These are phyloP conservation scores for Argyresthia albistria DNA, from an alignment of 2,888 invertebrate genomes.

Conservation along the genomic window DNA sequence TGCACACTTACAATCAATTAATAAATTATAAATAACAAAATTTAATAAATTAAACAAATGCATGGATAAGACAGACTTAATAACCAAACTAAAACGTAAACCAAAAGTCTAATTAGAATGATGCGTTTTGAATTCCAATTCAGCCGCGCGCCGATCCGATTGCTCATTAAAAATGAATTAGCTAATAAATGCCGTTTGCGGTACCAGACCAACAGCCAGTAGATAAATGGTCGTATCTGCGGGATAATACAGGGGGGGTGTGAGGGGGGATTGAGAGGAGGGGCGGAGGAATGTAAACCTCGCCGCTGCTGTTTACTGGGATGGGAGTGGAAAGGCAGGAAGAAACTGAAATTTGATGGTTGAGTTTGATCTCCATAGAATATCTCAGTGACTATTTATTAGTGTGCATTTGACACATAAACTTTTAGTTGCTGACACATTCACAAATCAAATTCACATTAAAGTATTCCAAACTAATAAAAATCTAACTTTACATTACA, in stretches of 20 bases:
- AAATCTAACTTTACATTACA: no score
- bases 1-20: no score
- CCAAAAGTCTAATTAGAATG: neutral
- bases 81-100: no score
- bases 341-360: conserved; percentile 15
- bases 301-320: neutral
- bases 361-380: neutral
- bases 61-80: no score
- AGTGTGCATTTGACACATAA: no score
- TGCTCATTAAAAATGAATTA: conserved; percentile 21
- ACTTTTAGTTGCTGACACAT: no score
- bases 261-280: conserved; percentile 11
- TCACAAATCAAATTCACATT: no score
- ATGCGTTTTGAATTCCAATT: neutral
- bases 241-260: conserved; percentile 29
- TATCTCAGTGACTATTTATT: no score
- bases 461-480: no score
- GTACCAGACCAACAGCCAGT: conserved; percentile 21
- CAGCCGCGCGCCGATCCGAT: neutral
- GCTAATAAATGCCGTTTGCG: conserved; percentile 22
- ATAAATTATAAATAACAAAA: no score
- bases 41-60: no score
- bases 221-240: conserved; percentile 44
- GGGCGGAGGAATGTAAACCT: neutral
- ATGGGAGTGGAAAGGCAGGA: conserved; percentile 11